phyloP scores from a whole-genome alignment of 2,888 invertebrate genomes.

The Lepidonotus clava region DNA sequence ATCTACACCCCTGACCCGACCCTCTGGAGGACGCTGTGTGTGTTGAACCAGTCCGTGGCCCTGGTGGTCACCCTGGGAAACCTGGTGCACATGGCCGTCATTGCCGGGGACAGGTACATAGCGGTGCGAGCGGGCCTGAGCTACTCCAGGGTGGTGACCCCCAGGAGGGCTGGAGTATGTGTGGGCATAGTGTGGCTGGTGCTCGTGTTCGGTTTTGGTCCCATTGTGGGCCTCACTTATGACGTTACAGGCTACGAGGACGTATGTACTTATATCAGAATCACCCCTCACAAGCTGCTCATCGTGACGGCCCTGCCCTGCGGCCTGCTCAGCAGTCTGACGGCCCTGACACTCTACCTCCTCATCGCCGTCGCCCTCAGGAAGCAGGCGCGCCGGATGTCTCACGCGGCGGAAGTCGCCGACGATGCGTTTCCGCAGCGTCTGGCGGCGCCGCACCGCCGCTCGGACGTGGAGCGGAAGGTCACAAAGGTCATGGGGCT shows the following conservation, averaged over 20 bases:
- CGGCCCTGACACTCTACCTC: background rate
- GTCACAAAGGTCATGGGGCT: background rate
- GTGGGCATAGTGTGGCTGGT: background rate
- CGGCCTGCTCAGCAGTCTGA: background rate
- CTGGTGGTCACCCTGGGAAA: background rate
- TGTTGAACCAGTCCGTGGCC: slow-evolving; percentile 10
- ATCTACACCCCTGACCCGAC: background rate
- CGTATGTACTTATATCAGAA: background rate
- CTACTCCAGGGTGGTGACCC: background rate
- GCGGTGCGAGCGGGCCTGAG: background rate
- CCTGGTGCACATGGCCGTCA: slow-evolving; percentile 7
- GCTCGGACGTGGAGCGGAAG: background rate
- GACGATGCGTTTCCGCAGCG: background rate
- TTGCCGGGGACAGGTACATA: slow-evolving; percentile 1
- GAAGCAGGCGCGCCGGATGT: background rate
- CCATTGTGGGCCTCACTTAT: background rate
- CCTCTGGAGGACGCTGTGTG: background rate
- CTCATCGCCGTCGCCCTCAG: background rate
- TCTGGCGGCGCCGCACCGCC: background rate
- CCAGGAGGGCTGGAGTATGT: background rate
- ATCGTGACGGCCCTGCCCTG: background rate
- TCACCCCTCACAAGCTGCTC: background rate
- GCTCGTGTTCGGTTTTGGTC: background rate
- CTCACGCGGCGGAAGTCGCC: background rate
- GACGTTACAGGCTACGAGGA: background rate